These are phyloP conservation scores for Eupithecia subfuscata DNA, from an alignment of 2,888 invertebrate genomes.

Conservation along the genomic window DNA sequence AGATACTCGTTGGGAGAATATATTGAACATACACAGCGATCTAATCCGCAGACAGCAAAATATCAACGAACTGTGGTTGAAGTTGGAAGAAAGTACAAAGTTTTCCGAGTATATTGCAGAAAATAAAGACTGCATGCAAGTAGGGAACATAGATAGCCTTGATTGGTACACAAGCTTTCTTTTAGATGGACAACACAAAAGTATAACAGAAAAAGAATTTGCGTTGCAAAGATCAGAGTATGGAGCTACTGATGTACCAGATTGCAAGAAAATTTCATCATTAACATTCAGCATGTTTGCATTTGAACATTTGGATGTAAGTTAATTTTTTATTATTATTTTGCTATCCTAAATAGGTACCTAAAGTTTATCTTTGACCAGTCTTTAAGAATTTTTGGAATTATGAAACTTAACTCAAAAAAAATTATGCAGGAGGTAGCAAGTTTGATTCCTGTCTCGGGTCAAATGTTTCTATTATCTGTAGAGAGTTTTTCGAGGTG, in stretches of 20 bases:
- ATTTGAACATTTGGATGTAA: conserved; percentile 77
- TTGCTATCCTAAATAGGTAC: too few species aligned
- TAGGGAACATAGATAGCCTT: conserved; percentile 86
- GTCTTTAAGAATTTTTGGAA: not conserved
- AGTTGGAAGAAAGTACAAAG: conserved; percentile 85
- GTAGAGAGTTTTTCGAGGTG: too few species aligned
- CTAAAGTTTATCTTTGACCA: not conserved
- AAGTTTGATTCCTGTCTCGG: too few species aligned
- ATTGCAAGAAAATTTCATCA: conserved; percentile 85
- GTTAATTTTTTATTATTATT: conserved; percentile 24
- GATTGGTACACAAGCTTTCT: conserved; percentile 87
- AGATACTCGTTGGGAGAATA: conserved; percentile 86
- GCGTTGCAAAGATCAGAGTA: conserved; percentile 51
- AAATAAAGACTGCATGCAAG: conserved; percentile 87
- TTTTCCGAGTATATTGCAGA: conserved; percentile 84
- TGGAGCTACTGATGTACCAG: conserved; percentile 78
- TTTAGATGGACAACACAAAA: conserved; percentile 82
- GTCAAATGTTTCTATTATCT: too few species aligned
- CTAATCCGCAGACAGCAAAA: conserved; percentile 85
- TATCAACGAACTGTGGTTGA: conserved; percentile 85
- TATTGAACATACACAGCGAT: conserved; percentile 86
- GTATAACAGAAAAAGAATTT: conserved; percentile 67
- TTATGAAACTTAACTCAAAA: not conserved
- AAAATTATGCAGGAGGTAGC: not conserved
- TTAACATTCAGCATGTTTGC: conserved; percentile 74